Evolutionary conservation across 2,797 vertebrate genomes (phyloP).

Genomic region (Gila robusta): DNA sequence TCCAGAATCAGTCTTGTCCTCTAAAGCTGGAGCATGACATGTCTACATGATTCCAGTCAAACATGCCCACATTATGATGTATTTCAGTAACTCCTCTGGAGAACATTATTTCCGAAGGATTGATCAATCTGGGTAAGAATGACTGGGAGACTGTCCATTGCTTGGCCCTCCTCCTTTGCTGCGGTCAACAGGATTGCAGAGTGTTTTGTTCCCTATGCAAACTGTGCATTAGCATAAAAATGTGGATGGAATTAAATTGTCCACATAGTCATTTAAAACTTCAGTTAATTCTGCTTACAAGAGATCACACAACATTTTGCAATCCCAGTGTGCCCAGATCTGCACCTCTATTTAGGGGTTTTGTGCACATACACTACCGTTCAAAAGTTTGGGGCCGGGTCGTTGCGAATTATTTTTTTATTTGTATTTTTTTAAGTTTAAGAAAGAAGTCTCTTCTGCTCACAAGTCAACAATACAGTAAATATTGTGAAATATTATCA

Average conservation of each 20-base stretch:
- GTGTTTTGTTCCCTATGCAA: constrained; percentile 8
- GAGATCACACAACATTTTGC: constrained; percentile 7
- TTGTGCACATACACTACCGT: neutral
- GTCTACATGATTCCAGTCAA: constrained; percentile 14
- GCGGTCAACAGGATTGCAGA: neutral
- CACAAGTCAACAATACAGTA: neutral
- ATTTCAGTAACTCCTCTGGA: constrained; percentile 76
- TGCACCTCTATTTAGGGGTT: neutral
- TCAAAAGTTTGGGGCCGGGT: neutral
- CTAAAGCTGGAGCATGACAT: constrained; percentile 20
- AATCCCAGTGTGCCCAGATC: constrained; percentile 4
- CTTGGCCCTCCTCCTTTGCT: constrained; percentile 18
- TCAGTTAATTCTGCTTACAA: neutral
- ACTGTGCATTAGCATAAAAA: neutral
- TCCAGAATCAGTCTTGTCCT: constrained; percentile 14
- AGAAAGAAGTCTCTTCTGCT: neutral
- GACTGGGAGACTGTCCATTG: constrained; percentile 34
- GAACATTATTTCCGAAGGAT: constrained; percentile 77
- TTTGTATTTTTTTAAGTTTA: no score
- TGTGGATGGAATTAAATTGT: neutral
- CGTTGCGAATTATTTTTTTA: neutral
- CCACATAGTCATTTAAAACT: neutral
- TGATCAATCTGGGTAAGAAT: constrained; percentile 79
- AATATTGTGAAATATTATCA: neutral
- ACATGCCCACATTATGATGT: constrained; percentile 64